phyloP scores from a whole-genome alignment of 1,140 invertebrate genomes.

The Zaprionus ornatus region DNA sequence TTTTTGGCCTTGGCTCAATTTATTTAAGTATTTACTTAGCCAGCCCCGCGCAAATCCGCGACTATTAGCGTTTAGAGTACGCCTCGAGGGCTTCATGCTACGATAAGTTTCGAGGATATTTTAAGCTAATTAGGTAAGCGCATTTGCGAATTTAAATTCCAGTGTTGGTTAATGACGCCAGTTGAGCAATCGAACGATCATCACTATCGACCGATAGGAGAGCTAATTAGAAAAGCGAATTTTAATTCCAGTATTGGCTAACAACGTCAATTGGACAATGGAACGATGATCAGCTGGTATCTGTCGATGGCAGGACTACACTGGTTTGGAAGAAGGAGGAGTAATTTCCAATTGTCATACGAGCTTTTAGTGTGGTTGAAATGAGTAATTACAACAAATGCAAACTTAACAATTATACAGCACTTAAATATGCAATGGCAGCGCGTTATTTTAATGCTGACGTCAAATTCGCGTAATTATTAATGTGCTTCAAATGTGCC shows the following conservation, averaged over 20 bases:
- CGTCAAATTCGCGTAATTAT: constrained; percentile 48
- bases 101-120: constrained; percentile 14
- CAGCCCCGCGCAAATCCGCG: constrained; percentile 2
- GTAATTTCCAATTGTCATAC: neutral
- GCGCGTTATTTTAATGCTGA: constrained; percentile 11
- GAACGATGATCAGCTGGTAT: neutral
- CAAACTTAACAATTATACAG: neutral
- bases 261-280: neutral
- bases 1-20: constrained; percentile 30
- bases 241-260: constrained; percentile 2
- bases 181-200: neutral
- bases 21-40: constrained; percentile 37
- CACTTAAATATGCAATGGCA: constrained; percentile 13
- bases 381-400: neutral
- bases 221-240: constrained; percentile 9
- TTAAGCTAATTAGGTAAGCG: constrained; percentile 24
- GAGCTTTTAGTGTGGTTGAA: neutral
- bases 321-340: neutral
- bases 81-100: neutral
- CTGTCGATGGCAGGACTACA: neutral
- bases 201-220: neutral
- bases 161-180: neutral
- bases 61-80: constrained; percentile 18
- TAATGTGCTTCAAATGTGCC: constrained; percentile 25
- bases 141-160: constrained; percentile 5